Percentiles rank a stretch among this genome's conserved stretches.
phyloP scores from a whole-genome alignment of 2,888 invertebrate genomes.

The Andrena dorsata region DNA sequence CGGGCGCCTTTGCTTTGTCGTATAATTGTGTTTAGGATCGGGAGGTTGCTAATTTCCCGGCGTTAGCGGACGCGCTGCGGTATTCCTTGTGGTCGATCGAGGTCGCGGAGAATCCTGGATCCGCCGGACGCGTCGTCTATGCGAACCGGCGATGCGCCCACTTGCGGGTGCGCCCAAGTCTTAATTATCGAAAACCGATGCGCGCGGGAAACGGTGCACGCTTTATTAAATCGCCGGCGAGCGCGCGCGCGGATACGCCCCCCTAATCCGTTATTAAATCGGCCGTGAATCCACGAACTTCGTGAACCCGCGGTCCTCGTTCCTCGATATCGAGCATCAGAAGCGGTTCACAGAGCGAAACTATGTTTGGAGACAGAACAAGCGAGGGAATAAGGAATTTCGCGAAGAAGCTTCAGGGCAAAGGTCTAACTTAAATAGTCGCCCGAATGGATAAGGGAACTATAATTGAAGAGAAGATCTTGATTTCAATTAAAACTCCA shows the following conservation, averaged over 20 bases:
- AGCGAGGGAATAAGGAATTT: too few species aligned
- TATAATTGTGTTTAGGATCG: conserved; percentile 75
- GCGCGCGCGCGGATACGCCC: conserved; percentile 24
- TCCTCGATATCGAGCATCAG: not conserved
- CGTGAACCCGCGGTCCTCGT: not conserved
- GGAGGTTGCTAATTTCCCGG: conserved; percentile 71
- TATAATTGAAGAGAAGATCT: too few species aligned
- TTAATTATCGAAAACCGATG: conserved; percentile 58
- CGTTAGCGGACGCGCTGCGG: conserved; percentile 68
- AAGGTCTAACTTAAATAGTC: too few species aligned
- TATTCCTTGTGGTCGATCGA: conserved; percentile 72
- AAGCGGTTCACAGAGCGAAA: not conserved
- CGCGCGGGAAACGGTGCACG: conserved; percentile 13
- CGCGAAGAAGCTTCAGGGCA: too few species aligned
- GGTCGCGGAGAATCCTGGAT: conserved; percentile 67
- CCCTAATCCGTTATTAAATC: conserved; percentile 48
- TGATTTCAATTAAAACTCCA: too few species aligned
- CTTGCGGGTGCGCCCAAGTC: conserved; percentile 36
- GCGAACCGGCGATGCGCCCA: conserved; percentile 42
- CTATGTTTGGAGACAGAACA: not conserved
- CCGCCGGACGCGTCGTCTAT: conserved; percentile 52
- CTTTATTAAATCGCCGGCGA: conserved; percentile 45
- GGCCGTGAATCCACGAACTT: conserved; percentile 12
- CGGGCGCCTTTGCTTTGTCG: conserved; percentile 75
- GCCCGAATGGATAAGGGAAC: too few species aligned